Percentiles rank a stretch among this genome's conserved stretches.
Conservation (phyloP, 2,797 vertebrate genomes). For the Neostethus bicornis region DNA sequence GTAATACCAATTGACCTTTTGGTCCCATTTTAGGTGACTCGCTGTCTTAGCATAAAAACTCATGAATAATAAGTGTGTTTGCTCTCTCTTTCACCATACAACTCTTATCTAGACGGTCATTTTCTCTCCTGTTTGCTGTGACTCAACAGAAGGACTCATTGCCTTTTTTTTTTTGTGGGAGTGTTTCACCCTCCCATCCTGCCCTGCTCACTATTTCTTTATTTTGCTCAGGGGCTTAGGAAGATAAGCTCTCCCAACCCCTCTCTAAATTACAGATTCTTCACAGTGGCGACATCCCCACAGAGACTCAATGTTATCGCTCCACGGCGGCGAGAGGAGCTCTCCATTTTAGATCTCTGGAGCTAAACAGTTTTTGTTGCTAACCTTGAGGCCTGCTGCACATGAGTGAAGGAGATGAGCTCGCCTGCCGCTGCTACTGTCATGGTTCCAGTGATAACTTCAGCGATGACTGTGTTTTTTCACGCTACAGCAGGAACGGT, state of each 20-base stretch:
- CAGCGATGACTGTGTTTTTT: constrained; percentile 23
- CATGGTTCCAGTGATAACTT: constrained; percentile 47
- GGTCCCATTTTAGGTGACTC: constrained; percentile 20
- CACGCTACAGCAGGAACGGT: neutral
- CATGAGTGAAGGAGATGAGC: constrained; percentile 43
- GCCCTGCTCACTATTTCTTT: constrained; percentile 47
- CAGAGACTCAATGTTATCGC: constrained; percentile 78
- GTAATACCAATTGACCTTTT: constrained; percentile 53
- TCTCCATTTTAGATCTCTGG: constrained; percentile 71
- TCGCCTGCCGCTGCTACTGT: constrained; percentile 36
- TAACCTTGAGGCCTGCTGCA: constrained; percentile 58
- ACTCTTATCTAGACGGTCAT: constrained; percentile 27
- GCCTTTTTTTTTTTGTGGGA: constrained; percentile 32
- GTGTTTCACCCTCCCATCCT: constrained; percentile 3
- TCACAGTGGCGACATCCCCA: constrained; percentile 68
- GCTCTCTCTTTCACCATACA: constrained; percentile 30
- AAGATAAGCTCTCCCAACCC: constrained; percentile 74
- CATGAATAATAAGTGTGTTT: constrained; percentile 47
- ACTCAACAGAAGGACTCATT: constrained; percentile 52
- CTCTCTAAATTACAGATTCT: constrained; percentile 79
- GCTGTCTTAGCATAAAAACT: constrained; percentile 39
- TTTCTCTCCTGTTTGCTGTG: constrained; percentile 32
- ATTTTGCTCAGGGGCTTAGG: constrained; percentile 62
- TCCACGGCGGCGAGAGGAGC: constrained; percentile 58
- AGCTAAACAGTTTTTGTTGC: constrained; percentile 71